A percentile compares a stretch with the other conserved stretches of the same genome.
phyloP scores from a whole-genome alignment of 2,888 invertebrate genomes.

The Eudemis profundana region DNA sequence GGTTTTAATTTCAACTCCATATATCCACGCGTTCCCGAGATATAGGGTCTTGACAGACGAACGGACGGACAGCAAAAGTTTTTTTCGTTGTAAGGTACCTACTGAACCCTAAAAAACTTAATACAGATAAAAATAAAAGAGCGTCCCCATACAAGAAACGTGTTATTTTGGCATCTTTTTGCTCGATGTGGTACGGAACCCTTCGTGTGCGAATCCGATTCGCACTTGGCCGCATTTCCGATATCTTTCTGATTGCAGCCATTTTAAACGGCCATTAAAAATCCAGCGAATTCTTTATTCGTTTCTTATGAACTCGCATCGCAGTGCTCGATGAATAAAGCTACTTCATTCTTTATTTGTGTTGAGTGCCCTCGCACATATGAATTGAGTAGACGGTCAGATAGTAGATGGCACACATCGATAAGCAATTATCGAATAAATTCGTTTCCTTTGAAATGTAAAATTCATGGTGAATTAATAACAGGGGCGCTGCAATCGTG shows the following conservation, averaged over 20 bases:
- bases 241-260: background rate
- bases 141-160: too few relatives aligned
- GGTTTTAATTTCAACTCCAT: too few relatives aligned
- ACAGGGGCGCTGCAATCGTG: slow-evolving; percentile 50
- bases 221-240: too few relatives aligned
- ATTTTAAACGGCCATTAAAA: background rate
- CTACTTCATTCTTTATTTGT: background rate
- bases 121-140: too few relatives aligned
- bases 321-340: background rate
- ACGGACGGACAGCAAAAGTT: too few relatives aligned
- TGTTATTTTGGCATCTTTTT: too few relatives aligned
- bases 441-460: slow-evolving; percentile 49
- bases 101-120: too few relatives aligned
- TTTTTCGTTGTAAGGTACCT: too few relatives aligned
- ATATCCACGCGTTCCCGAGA: too few relatives aligned
- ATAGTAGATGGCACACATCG: slow-evolving; percentile 36
- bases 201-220: too few relatives aligned
- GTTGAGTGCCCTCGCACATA: slow-evolving; percentile 29
- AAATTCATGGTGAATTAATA: slow-evolving; percentile 55
- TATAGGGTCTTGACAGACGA: too few relatives aligned
- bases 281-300: background rate
- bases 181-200: too few relatives aligned
- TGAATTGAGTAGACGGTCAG: slow-evolving; percentile 25
- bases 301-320: background rate
- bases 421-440: slow-evolving; percentile 46